Base-by-base conservation (phyloP, 1,140 invertebrate species). In the Drosophila dunni region DNA sequence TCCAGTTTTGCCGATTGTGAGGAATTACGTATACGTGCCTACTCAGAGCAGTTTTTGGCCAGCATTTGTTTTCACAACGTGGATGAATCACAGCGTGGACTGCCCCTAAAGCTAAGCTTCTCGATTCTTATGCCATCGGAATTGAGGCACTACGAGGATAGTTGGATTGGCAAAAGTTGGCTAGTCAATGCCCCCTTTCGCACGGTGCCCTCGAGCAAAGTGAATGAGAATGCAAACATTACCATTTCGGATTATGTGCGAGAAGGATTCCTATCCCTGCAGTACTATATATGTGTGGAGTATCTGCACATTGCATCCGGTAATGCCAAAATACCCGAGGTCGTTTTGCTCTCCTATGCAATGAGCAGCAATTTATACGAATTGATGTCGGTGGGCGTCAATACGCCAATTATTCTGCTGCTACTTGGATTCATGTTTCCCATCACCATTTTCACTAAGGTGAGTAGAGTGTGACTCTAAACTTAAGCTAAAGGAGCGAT, bases 41-140 rank as follows among this genome's bases (percentile, higher is more conserved):
- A 29, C 5, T n/a, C 44, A 2, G 46, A 82, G 9, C 44, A 81
- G 7, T 81, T 17, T 34, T 38, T 81, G 3, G 74, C 67, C 40
- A 74, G 79, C 42, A 24, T 82, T 0, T 81, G 79, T 13, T 81
- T 81, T 13, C 69, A 73, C 38, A 33, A 40, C 15, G 34, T 73
- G 2, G 60, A 69, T 29, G 64, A 48, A 29, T 44, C 50, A 8
- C 51, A 44, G 1, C 48, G 13, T 9, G 73, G 73, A 0, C 24
- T 81, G 10, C 79, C 79, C 0, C 4, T 13, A 0, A 6, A 48
- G 8, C 13, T 81, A 0, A 0, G 69, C 4, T 82, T 66, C 7
- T 45, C 69, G 0, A 82, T 81, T 15, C 29, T 82, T 4, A 53
- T 82, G 68, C 64, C 79, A 42, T 56, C 79, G 0, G 79, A 81